phyloP scores from a whole-genome alignment of 2,113 vertebrate genomes.

The Amazona guildingii region DNA sequence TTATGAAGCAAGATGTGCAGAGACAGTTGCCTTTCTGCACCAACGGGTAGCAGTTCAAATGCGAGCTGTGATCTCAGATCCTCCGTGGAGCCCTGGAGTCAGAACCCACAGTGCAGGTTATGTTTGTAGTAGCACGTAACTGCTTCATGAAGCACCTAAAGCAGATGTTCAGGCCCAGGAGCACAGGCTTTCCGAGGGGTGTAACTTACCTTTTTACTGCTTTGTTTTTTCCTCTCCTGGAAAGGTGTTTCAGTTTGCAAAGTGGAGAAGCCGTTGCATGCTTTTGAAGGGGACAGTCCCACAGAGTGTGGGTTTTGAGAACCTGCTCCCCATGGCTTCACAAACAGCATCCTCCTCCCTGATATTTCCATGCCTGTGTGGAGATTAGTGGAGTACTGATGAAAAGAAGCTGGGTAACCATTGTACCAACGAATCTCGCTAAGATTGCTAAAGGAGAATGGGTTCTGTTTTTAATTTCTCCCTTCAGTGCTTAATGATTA shows the following conservation, averaged over 20 bases:
- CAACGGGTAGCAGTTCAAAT: background rate
- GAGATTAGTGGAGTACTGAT: background rate
- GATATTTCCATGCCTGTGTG: background rate
- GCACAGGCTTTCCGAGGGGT: background rate
- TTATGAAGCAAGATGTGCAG: background rate
- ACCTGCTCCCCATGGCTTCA: background rate
- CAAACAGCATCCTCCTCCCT: background rate
- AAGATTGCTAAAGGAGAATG: background rate
- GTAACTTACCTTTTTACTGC: background rate
- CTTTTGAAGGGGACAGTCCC: background rate
- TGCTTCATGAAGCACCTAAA: background rate
- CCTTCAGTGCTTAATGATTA: constrained; percentile 16
- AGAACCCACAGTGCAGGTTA: background rate
- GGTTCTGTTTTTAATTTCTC: constrained; percentile 32
- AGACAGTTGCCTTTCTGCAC: background rate
- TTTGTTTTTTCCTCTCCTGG: background rate
- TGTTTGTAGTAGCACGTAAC: background rate
- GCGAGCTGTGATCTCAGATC: background rate
- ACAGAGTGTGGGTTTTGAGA: background rate
- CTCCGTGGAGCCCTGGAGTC: background rate
- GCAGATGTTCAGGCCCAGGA: constrained; percentile 23
- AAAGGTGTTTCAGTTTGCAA: background rate
- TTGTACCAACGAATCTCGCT: background rate
- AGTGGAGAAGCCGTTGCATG: background rate
- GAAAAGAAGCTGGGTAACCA: background rate